Evolutionary conservation across 2,888 invertebrate genomes (phyloP), one percentile per base, ranked within the genome.

Genomic region (Ethmia dodecea): DNA sequence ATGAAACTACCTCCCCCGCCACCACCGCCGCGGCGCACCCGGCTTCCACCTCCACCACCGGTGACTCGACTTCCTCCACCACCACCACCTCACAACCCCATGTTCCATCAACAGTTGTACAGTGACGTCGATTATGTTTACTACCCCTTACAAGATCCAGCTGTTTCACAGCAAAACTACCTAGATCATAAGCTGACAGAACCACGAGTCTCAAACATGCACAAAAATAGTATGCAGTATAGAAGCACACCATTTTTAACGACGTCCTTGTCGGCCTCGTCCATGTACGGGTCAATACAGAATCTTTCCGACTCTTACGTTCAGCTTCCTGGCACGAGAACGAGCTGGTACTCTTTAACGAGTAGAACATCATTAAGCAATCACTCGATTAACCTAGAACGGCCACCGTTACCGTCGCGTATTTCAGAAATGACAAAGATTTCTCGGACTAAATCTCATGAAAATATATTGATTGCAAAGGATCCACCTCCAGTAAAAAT

Each of bases 41-140:
- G 93, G 0, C 89, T 92, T 3, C 92, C 93, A 0, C 93, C 93
- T 0, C 92, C 93, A 1, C 89, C 91, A 1, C 88, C 83, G 73
- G 43, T 89, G 67, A 78, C 89, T 1, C 87, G 90, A 1, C 89
- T 92, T 1, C 92, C 92, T 3, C 90, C 92, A 0, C 89, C 91
- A 26, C 83, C 93, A 3, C 92, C 94, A 0, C 93, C 93, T 0
- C 95, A 95, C 62, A 92, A 95, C 42, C 94, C 95, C 45, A 92
- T 94, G 59, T 96, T 95, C 58, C 94, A 95, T 55, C 94, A 95
- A 60, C 96, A 96, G 63, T 88, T 96, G 37, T 95, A 94, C 57
- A 96, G 96, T 41, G 96, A 96, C 60, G 94, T 95, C 2, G 96
- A 96, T 73, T 96, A 95, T 60, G 96, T 96, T 5, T 94, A 96